phyloP scores from a whole-genome alignment of 2,888 invertebrate genomes.

The Chloromyia formosa region DNA sequence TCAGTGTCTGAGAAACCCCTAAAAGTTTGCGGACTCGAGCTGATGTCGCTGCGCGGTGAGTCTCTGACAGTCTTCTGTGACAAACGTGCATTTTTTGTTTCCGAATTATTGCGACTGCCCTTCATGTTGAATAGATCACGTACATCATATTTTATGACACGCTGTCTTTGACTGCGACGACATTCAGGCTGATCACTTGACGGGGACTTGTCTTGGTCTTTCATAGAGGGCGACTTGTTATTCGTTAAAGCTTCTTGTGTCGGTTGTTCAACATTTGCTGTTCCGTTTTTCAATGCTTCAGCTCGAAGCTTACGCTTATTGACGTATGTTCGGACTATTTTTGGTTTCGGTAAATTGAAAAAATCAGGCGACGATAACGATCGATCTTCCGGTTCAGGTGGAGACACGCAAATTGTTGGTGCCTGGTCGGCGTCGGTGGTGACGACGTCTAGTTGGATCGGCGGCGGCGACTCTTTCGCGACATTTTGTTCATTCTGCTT shows the following conservation, averaged over 20 bases:
- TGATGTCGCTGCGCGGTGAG: conserved; percentile 31
- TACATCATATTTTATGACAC: conserved; percentile 62
- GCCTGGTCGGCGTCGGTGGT: no score
- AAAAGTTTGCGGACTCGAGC: conserved; percentile 44
- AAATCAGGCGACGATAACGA: conserved; percentile 46
- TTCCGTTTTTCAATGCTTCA: conserved; percentile 10
- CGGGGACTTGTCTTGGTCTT: background rate
- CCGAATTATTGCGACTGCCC: conserved; percentile 17
- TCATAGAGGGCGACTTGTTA: background rate
- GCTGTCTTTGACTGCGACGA: conserved; percentile 61
- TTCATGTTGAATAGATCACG: conserved; percentile 58
- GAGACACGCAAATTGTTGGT: no score
- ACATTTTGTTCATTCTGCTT: background rate
- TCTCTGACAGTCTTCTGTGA: conserved; percentile 10
- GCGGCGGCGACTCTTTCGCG: background rate
- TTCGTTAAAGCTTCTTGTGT: background rate
- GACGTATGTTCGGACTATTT: conserved; percentile 45
- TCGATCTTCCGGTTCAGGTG: background rate
- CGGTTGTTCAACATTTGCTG: background rate
- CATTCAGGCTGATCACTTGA: conserved; percentile 52
- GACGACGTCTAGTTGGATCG: background rate
- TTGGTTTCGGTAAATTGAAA: conserved; percentile 43
- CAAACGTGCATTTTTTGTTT: background rate
- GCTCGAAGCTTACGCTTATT: conserved; percentile 42
- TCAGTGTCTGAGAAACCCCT: conserved; percentile 46